Conservation (phyloP, 2,113 vertebrate species). For the Pristiophorus japonicus region DNA sequence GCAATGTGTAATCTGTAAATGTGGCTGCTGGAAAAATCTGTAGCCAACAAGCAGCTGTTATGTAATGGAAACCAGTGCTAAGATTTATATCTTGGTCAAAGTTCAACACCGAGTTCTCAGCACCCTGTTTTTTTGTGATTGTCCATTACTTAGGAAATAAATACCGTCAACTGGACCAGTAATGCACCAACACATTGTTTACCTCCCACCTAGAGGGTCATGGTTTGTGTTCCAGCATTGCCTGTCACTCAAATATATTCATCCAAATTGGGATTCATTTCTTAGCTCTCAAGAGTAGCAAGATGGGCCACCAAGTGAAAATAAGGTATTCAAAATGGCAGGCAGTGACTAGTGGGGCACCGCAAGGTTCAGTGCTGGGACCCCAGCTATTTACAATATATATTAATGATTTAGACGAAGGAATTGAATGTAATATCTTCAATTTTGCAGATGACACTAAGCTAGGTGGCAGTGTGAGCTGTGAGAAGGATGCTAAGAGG, state of each 20-base stretch:
- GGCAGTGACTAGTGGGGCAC: too few species aligned
- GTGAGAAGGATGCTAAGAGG: too few species aligned
- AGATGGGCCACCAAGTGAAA: background rate
- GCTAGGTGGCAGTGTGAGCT: too few species aligned
- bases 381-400: too few species aligned
- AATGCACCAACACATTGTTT: background rate
- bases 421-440: too few species aligned
- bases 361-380: too few species aligned
- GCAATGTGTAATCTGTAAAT: background rate
- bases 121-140: background rate
- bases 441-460: too few species aligned
- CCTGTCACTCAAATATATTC: background rate
- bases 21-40: background rate
- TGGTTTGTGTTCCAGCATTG: background rate
- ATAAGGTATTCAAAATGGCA: too few species aligned
- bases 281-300: background rate
- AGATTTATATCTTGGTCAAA: conserved; percentile 5
- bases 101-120: background rate
- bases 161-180: background rate
- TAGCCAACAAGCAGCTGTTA: conserved; percentile 16
- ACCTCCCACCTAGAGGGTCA: background rate
- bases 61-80: background rate
- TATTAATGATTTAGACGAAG: too few species aligned
- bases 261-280: background rate
- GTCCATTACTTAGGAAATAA: background rate